These are phyloP conservation scores for Scleropages formosus DNA, from an alignment of 2,797 vertebrate genomes.

Conservation along the genomic window DNA sequence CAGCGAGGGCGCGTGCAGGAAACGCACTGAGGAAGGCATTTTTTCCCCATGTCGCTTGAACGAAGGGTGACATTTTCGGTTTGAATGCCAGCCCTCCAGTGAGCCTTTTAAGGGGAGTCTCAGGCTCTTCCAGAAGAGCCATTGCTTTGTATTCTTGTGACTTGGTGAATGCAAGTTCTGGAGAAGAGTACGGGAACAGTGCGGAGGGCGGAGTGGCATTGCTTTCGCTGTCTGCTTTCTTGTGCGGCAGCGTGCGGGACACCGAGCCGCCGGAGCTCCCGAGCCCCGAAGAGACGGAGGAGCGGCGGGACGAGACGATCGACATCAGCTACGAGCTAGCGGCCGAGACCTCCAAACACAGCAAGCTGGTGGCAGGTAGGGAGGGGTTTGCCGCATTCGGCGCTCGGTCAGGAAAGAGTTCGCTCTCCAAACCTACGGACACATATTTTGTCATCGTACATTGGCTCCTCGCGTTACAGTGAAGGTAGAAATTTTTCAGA, in stretches of 20 bases:
- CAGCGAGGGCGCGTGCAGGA: background rate
- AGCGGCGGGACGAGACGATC: constrained; percentile 65
- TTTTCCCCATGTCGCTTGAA: background rate
- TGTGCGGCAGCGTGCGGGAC: constrained; percentile 57
- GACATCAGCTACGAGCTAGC: constrained; percentile 64
- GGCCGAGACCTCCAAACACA: constrained; percentile 70
- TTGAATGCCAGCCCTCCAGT: constrained; percentile 16
- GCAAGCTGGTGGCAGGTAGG: constrained; percentile 40
- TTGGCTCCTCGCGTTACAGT: no score
- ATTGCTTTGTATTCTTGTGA: background rate
- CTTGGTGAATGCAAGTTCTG: background rate
- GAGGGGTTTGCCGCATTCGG: no score
- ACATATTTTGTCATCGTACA: no score
- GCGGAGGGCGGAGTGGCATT: background rate
- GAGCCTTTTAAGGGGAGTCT: background rate
- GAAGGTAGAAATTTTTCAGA: no score
- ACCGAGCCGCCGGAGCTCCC: constrained; percentile 60
- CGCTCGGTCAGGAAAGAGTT: background rate
- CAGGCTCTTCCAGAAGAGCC: background rate
- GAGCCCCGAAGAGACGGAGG: constrained; percentile 64
- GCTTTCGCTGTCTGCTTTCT: background rate
- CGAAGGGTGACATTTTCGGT: constrained; percentile 16
- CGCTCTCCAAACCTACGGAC: background rate
- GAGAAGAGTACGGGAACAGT: background rate
- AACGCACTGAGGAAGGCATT: background rate